Conservation (phyloP, 2,797 vertebrate species). For the Clarias fuscus region DNA sequence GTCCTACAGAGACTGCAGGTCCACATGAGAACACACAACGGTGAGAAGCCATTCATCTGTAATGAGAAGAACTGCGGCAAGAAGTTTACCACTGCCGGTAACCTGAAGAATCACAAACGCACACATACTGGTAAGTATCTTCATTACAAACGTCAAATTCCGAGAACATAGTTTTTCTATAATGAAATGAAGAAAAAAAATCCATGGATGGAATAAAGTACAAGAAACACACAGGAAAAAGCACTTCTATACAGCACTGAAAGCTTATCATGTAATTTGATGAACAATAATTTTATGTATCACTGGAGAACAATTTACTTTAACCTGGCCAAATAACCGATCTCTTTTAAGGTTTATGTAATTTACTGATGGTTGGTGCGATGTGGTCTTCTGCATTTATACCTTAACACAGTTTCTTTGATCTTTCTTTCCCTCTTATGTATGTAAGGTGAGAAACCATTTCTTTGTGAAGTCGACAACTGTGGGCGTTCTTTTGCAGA, state of each 20-base stretch:
- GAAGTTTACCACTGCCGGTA: constrained; percentile 97
- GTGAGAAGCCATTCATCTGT: constrained; percentile 96
- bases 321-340: background rate
- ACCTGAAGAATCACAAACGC: constrained; percentile 95
- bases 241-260: background rate
- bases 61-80: constrained; percentile 92
- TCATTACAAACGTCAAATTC: background rate
- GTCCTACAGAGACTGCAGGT: constrained; percentile 97
- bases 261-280: background rate
- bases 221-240: background rate
- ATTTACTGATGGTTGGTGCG: background rate
- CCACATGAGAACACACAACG: constrained; percentile 98
- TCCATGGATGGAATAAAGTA: background rate
- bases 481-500: constrained; percentile 97
- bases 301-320: background rate
- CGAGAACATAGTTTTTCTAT: background rate
- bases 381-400: background rate
- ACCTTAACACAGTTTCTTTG: background rate
- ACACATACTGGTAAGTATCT: constrained; percentile 87
- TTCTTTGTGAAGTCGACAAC: constrained; percentile 92
- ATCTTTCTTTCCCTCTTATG: constrained; percentile 14
- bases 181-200: background rate
- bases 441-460: constrained; percentile 91
- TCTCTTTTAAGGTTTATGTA: background rate
- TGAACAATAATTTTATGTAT: background rate